Evolutionary conservation across 2,113 vertebrate species (phyloP), one percentile per base, ranked within the genome.

Genomic region (Lagenorhynchus albirostris): DNA sequence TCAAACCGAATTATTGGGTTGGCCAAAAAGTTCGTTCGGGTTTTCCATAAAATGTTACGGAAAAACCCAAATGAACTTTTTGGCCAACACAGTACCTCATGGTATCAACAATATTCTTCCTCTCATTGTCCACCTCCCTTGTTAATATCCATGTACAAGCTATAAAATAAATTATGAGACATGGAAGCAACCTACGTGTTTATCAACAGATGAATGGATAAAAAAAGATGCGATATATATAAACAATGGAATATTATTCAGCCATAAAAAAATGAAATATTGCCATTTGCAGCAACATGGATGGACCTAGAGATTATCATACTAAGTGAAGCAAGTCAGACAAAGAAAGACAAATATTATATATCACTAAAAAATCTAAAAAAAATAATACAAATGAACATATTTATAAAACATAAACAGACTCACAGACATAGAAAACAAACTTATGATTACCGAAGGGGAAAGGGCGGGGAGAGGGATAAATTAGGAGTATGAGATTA

Each of bases 31-130:
- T 53, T 53, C 5, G 5, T 53, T 53, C 5, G 1, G 50, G 15
- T 5, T 53, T 53, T 53, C 50, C 50, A 5, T 53, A 53, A 0
- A 15, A 5, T 53, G 5, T 17, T 53, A 53, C 0, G 1, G 50
- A 53, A 53, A 53, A 17, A 53, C 50, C 15, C 50, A 53, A 5
- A 53, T 17, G 50, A 53, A 53, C 1, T 53, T 53, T 53, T 53
- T 53, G 50, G 50, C 50, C 50, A 53, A 53, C 50, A 15, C 50
- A 17, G 17, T 53, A 53, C 50, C 17, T 73, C 89, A 76, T 2
- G 47, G 55, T 31, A 58, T 93, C 74, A 87, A 41, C 25, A 38
- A 11, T 17, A 26, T 68, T 47, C 89, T 89, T 53, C n/a, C n/a
- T 74, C 36, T 74, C 31, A 14, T 26, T 67, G n/a, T 71, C 18